Base-by-base conservation (phyloP, 2,888 invertebrate genomes). In the Amphipoea oculea region DNA sequence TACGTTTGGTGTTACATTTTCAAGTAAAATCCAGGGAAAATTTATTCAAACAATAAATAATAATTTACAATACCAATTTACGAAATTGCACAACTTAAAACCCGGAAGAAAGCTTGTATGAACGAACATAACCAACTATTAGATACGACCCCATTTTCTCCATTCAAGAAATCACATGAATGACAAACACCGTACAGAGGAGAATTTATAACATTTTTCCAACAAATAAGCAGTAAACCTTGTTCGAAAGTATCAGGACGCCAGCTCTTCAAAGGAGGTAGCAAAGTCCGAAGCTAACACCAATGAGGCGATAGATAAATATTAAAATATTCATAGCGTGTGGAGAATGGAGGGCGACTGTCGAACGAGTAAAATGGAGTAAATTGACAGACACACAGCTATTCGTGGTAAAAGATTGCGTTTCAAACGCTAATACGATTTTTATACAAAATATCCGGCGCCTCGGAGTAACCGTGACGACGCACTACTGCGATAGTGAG, bases 401-500 rank as follows among this genome's bases (percentile, higher is more conserved):
- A 88, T 86, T 88, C 74, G 84, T 66, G 84, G 89, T 87, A 90
- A 92, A 93, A 91, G 87, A 91, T 91, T 90, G 88, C 91, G 88
- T 90, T 91, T 89, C 85, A 82, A 85, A 83, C 86, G 84, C 87
- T 92, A 92, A 93, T 91, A 92, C 89, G 91, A 91, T 90, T 92
- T 92, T 92, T 92, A 93, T 90, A 91, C 89, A 89, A 89, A 92
- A 92, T 91, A 92, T 93, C 92, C 92, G 92, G 90, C 62, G 62
- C 48, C 75, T 76, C 86, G 83, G 81, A 86, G 91, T 90, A 91
- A 91, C 83, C 86, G 91, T 91, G 92, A 91, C 92, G 87, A 76
- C 78, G 91, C 91, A 88, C 76, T 86, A 78, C 78, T 81, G 72
- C 36, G 5, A 23, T 88, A 90, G 89, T 68, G 91, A 81, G 36